A percentile compares a stretch with the other conserved stretches of the same genome.
These are phyloP conservation scores for Caretta caretta DNA, from an alignment of 2,113 vertebrate species.

Conservation along the genomic window DNA sequence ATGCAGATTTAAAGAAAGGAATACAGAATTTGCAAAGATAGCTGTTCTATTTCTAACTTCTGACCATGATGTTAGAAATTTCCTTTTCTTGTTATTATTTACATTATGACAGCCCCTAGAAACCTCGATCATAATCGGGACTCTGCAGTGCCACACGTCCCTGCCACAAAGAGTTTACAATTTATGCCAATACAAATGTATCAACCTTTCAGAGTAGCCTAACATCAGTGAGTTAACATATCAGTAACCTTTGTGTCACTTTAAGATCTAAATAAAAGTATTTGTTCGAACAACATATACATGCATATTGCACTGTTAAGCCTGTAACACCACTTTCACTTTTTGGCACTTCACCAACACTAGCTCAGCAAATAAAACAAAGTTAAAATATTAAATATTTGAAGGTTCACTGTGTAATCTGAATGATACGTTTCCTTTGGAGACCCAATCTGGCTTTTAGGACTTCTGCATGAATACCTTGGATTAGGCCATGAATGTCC, in stretches of 20 bases:
- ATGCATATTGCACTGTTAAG: neutral
- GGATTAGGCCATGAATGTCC: neutral
- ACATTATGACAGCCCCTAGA: neutral
- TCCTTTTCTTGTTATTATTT: neutral
- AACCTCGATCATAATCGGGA: neutral
- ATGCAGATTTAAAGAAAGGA: neutral
- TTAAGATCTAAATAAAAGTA: neutral
- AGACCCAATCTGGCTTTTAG: neutral
- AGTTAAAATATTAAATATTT: neutral
- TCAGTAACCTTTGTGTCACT: neutral
- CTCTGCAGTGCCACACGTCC: neutral
- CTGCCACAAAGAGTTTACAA: neutral
- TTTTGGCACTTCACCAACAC: neutral
- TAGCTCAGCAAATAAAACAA: neutral
- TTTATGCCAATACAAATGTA: neutral
- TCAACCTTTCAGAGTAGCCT: neutral
- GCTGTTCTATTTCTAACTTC: neutral
- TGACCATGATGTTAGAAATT: neutral
- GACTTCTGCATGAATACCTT: neutral
- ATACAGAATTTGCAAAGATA: neutral
- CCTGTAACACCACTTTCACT: neutral
- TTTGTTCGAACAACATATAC: neutral
- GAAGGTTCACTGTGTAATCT: neutral
- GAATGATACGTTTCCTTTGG: neutral
- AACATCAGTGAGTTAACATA: neutral